Percentiles rank a stretch among this genome's conserved stretches.
Evolutionary conservation across 2,888 invertebrate species (phyloP).

Genomic region (Lasioglossum zephyrum): DNA sequence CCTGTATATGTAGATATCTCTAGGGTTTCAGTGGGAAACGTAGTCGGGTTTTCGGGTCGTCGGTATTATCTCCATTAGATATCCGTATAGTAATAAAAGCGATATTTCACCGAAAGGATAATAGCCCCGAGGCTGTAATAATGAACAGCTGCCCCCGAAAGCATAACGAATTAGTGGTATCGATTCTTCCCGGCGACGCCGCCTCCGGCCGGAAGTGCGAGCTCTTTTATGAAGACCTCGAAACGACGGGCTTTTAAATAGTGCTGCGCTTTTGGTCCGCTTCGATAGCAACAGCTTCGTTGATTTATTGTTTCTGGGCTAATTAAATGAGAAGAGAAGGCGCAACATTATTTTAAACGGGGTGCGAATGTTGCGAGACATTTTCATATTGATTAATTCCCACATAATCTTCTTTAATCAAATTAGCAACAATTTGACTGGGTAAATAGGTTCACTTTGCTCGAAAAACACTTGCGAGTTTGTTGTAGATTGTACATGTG

Average conservation of each 20-base stretch:
- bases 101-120: conserved; percentile 46
- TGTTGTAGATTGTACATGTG: too few relatives aligned
- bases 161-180: conserved; percentile 58
- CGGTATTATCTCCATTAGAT: conserved; percentile 26
- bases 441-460: too few relatives aligned
- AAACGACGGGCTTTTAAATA: not conserved
- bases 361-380: too few relatives aligned
- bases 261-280: too few relatives aligned
- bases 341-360: too few relatives aligned
- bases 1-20: not conserved
- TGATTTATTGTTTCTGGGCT: too few relatives aligned
- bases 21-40: not conserved
- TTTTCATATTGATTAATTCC: too few relatives aligned
- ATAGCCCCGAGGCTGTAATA: conserved; percentile 45
- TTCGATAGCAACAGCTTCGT: too few relatives aligned
- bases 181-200: conserved; percentile 42
- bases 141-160: conserved; percentile 61
- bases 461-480: too few relatives aligned
- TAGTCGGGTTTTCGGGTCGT: not conserved
- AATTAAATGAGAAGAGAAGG: too few relatives aligned
- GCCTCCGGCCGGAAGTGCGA: not conserved
- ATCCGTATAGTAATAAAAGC: conserved; percentile 18
- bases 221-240: conserved; percentile 1
- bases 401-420: too few relatives aligned
- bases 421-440: too few relatives aligned